Conservation (phyloP, 1,140 invertebrate species). For the Drosophila nikananu region DNA sequence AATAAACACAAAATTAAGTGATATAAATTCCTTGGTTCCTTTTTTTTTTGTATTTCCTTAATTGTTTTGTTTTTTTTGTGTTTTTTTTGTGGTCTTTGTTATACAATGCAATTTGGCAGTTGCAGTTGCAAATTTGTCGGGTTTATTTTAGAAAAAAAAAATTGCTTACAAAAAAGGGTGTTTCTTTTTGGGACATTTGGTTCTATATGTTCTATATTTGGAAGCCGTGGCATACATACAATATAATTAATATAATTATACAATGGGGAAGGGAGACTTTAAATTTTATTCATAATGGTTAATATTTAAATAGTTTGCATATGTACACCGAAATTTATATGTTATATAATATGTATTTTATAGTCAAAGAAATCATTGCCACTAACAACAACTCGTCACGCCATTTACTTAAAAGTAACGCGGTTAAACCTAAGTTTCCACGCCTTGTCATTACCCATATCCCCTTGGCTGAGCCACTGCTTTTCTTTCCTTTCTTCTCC, state of each 20-base stretch:
- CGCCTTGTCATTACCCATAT: not conserved
- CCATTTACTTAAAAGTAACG: slow-evolving; percentile 13
- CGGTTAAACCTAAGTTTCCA: slow-evolving; percentile 5
- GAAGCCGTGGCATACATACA: slow-evolving; percentile 39
- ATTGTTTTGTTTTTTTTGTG: slow-evolving; percentile 32
- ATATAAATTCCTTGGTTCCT: slow-evolving; percentile 32
- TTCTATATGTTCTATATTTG: slow-evolving; percentile 27
- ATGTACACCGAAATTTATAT: slow-evolving; percentile 40
- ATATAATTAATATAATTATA: slow-evolving; percentile 46
- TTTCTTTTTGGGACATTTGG: slow-evolving; percentile 22
- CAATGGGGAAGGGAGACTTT: slow-evolving; percentile 12
- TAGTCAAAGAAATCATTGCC: slow-evolving; percentile 30
- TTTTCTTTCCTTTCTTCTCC: slow-evolving; percentile 1
- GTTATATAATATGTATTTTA: slow-evolving; percentile 27
- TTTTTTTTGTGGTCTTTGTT: slow-evolving; percentile 49
- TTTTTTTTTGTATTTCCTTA: slow-evolving; percentile 7
- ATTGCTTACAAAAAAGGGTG: slow-evolving; percentile 25
- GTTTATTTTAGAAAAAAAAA: slow-evolving; percentile 17
- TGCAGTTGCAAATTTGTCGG: slow-evolving; percentile 69
- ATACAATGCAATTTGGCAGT: slow-evolving; percentile 72
- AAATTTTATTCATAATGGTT: not conserved
- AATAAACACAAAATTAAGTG: slow-evolving; percentile 41
- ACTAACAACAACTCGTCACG: slow-evolving; percentile 30
- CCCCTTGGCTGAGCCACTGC: slow-evolving; percentile 11
- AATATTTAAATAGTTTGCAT: slow-evolving; percentile 38